Conservation (phyloP, 1,140 invertebrate genomes). For the Drosophila pseudoananassae region DNA sequence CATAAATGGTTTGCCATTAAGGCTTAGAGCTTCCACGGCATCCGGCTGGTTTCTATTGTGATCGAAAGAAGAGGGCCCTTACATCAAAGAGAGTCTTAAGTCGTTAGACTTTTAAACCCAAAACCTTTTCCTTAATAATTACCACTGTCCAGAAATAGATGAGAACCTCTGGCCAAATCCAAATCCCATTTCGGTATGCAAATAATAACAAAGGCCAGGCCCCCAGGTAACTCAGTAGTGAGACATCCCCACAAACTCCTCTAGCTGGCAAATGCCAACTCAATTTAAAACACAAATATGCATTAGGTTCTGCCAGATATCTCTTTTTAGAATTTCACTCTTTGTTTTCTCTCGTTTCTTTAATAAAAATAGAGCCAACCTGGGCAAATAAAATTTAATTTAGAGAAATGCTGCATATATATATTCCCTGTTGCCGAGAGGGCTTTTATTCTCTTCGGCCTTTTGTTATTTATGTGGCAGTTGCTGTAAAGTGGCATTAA, state of each 20-base stretch:
- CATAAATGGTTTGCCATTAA: constrained; percentile 40
- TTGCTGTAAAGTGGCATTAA: constrained; percentile 33
- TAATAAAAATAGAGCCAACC: constrained; percentile 25
- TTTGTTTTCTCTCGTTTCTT: neutral
- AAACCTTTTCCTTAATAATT: neutral
- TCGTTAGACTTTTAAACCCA: neutral
- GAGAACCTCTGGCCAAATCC: neutral
- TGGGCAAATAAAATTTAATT: constrained; percentile 19
- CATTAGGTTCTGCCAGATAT: constrained; percentile 11
- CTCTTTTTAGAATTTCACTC: constrained; percentile 8
- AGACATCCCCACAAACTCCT: neutral
- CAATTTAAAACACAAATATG: constrained; percentile 41
- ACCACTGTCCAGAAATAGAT: constrained; percentile 3
- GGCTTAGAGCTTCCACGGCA: neutral
- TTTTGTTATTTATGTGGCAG: constrained; percentile 49
- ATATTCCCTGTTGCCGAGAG: neutral
- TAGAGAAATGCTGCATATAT: neutral
- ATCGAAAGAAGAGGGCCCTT: too few species aligned
- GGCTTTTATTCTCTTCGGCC: neutral
- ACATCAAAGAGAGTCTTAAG: neutral
- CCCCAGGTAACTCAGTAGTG: neutral
- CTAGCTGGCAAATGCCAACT: constrained; percentile 6
- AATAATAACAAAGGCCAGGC: constrained; percentile 21
- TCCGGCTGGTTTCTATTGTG: neutral
- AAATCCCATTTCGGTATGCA: constrained; percentile 6